phyloP scores from a whole-genome alignment of 2,797 vertebrate genomes.

The Chelon labrosus region DNA sequence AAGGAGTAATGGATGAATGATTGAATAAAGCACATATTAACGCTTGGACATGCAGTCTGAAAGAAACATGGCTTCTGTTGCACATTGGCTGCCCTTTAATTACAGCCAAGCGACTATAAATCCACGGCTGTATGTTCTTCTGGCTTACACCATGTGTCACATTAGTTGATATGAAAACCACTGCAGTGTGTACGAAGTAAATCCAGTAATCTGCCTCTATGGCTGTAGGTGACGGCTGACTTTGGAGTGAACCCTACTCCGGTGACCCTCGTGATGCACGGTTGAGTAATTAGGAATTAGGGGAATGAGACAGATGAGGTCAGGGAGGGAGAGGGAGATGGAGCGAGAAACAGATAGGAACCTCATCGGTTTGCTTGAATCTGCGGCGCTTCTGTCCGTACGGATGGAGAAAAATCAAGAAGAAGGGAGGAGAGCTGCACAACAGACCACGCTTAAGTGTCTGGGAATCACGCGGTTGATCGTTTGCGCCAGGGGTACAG shows the following conservation, averaged over 20 bases:
- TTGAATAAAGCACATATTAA: background rate
- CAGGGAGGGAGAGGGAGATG: background rate
- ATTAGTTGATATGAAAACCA: constrained; percentile 28
- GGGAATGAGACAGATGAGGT: constrained; percentile 28
- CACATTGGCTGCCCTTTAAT: background rate
- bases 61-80: constrained; percentile 1
- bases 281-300: constrained; percentile 55
- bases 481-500: background rate
- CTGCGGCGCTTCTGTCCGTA: background rate
- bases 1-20: constrained; percentile 9
- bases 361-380: constrained; percentile 18
- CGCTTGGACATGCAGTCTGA: background rate
- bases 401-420: constrained; percentile 1
- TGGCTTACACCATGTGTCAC: constrained; percentile 27
- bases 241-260: constrained; percentile 34
- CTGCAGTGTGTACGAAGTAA: constrained; percentile 27
- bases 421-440: background rate
- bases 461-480: constrained; percentile 12
- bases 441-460: background rate
- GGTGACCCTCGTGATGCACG: constrained; percentile 46
- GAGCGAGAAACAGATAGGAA: background rate
- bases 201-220: constrained; percentile 35
- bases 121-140: constrained; percentile 18
- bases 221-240: constrained; percentile 50
- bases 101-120: background rate